phyloP scores from a whole-genome alignment of 2,797 vertebrate species.

The Micropoecilia bifurca region DNA sequence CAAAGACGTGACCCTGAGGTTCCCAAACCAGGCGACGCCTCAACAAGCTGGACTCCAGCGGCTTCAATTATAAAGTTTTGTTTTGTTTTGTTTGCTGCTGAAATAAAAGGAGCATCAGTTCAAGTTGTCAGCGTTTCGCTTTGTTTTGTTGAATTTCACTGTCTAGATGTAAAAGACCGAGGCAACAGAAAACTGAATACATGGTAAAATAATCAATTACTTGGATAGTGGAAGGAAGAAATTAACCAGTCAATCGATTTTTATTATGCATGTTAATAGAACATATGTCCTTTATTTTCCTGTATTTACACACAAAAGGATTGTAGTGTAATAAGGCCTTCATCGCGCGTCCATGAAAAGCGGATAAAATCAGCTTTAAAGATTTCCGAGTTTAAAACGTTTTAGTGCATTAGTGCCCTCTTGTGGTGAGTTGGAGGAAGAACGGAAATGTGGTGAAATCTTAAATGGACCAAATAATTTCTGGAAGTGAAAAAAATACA shows the following conservation, averaged over 20 bases:
- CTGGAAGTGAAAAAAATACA: background rate
- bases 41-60: background rate
- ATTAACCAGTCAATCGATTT: background rate
- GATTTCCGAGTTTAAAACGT: background rate
- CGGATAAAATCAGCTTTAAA: background rate
- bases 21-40: background rate
- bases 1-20: background rate
- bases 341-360: background rate
- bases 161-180: background rate
- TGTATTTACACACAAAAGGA: background rate
- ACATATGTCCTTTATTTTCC: background rate
- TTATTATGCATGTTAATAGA: background rate
- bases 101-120: background rate
- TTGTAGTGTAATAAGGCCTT: background rate
- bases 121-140: background rate
- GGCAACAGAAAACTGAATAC: background rate
- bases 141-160: background rate
- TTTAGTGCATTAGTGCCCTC: conserved; percentile 13
- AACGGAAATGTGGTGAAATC: background rate
- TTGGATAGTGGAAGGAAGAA: background rate
- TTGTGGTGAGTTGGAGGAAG: conserved; percentile 7
- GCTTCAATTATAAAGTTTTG: background rate
- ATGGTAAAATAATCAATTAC: background rate
- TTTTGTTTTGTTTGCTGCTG: background rate
- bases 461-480: background rate